Percentiles rank a stretch among this genome's conserved stretches.
Conservation (phyloP, 53 echinoderm and acorn worm species). For the Pentamera pediparva region DNA sequence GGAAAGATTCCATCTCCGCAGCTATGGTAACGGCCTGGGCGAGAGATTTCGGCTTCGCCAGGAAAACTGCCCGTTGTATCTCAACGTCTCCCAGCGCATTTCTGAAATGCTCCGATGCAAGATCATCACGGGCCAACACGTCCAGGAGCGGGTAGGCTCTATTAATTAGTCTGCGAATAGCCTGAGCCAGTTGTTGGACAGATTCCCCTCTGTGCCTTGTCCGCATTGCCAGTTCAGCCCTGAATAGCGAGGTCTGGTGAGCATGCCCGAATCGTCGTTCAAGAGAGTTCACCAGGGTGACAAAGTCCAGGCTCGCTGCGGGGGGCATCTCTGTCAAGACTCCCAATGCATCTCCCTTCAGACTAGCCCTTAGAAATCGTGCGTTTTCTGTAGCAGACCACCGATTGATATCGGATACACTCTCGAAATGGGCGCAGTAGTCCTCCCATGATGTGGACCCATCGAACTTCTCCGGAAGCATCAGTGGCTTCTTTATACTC, state of each 20-base stretch:
- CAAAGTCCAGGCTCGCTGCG: not conserved
- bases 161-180: slow-evolving; percentile 13
- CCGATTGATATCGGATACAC: slow-evolving; percentile 1
- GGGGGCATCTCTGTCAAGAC: not conserved
- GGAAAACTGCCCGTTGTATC: slow-evolving; percentile 28
- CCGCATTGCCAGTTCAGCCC: slow-evolving; percentile 19
- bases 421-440: slow-evolving; percentile 24
- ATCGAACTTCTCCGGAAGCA: slow-evolving; percentile 19
- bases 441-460: slow-evolving; percentile 16
- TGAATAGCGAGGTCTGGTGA: slow-evolving; percentile 26
- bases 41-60: slow-evolving; percentile 33
- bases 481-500: not conserved
- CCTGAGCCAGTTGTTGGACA: slow-evolving; percentile 35
- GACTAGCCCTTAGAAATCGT: slow-evolving; percentile 18
- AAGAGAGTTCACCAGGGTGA: not conserved
- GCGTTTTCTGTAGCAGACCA: slow-evolving; percentile 16
- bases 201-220: slow-evolving; percentile 22
- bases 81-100: slow-evolving; percentile 42
- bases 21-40: slow-evolving; percentile 46
- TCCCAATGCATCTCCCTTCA: slow-evolving; percentile 15
- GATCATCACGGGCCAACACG: too few species aligned
- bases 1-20: slow-evolving; percentile 53
- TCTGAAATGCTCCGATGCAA: too few species aligned
- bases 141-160: slow-evolving; percentile 43
- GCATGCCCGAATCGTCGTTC: slow-evolving; percentile 17